Conservation (phyloP, 2,888 invertebrate species). For the Osedax frankpressi region DNA sequence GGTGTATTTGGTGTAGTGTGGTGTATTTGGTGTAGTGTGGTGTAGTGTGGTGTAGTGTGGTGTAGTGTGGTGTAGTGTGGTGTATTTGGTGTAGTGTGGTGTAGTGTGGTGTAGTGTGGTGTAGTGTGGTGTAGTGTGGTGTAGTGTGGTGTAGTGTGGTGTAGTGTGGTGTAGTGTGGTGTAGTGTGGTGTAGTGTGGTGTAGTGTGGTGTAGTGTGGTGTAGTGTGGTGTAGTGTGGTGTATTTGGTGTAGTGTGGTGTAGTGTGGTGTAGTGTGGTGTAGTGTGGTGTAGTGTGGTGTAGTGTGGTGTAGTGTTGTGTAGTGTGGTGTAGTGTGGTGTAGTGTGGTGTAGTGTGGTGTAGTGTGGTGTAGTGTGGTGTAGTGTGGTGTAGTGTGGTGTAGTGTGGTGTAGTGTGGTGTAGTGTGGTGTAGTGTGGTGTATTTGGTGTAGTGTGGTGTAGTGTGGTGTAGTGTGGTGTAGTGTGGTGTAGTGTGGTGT, state of each 20-base stretch:
- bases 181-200: slow-evolving; percentile 16
- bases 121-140: not conserved
- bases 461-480: slow-evolving; percentile 20
- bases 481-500: slow-evolving; percentile 20
- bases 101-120: not conserved
- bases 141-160: slow-evolving; percentile 11
- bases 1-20: too few species aligned
- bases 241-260: too few species aligned
- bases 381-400: slow-evolving; percentile 9
- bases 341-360: slow-evolving; percentile 21
- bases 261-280: slow-evolving; percentile 19
- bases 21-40: too few species aligned
- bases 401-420: slow-evolving; percentile 18
- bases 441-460: too few species aligned
- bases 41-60: slow-evolving; percentile 1
- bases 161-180: slow-evolving; percentile 14
- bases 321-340: slow-evolving; percentile 20
- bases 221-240: slow-evolving; percentile 6
- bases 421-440: slow-evolving; percentile 19
- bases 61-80: too few species aligned
- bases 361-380: slow-evolving; percentile 21
- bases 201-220: slow-evolving; percentile 11
- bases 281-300: too few species aligned
- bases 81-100: too few species aligned
- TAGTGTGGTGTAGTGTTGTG: slow-evolving; percentile 15